phyloP scores from a whole-genome alignment of 2,113 vertebrate species.

The Misgurnus anguillicaudatus region DNA sequence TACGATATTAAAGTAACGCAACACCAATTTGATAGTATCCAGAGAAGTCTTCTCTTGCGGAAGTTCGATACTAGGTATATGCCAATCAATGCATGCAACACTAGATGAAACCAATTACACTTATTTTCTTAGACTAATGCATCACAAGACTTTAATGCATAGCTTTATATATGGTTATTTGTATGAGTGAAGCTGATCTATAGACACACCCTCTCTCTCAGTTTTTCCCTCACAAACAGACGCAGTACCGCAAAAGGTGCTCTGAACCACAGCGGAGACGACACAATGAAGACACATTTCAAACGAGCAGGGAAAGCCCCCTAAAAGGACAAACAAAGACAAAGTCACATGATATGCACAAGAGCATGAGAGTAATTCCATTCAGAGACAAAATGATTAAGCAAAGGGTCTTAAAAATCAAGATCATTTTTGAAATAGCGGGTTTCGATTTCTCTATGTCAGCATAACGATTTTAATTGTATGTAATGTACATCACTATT shows the following conservation, averaged over 20 bases:
- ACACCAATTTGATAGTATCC: no score
- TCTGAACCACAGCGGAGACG: conserved; percentile 80
- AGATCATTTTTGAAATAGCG: neutral
- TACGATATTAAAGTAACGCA: no score
- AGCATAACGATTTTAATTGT: neutral
- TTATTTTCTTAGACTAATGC: no score
- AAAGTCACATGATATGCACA: conserved; percentile 3
- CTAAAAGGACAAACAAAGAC: conserved; percentile 55
- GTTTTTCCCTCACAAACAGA: conserved; percentile 79
- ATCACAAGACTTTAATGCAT: no score
- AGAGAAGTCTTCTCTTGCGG: no score
- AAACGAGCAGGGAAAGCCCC: conserved; percentile 80
- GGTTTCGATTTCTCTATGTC: no score
- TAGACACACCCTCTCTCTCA: conserved; percentile 74
- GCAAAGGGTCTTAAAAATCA: neutral
- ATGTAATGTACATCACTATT: neutral
- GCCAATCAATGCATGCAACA: no score
- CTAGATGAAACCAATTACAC: no score
- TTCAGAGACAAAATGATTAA: neutral
- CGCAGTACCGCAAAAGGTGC: conserved; percentile 78
- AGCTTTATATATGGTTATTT: neutral
- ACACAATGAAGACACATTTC: conserved; percentile 81
- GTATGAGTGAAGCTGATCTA: neutral
- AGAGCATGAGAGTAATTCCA: neutral
- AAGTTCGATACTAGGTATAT: no score